These are phyloP conservation scores for Cynoglossus semilaevis DNA, from an alignment of 2,113 vertebrate species.

Conservation along the genomic window DNA sequence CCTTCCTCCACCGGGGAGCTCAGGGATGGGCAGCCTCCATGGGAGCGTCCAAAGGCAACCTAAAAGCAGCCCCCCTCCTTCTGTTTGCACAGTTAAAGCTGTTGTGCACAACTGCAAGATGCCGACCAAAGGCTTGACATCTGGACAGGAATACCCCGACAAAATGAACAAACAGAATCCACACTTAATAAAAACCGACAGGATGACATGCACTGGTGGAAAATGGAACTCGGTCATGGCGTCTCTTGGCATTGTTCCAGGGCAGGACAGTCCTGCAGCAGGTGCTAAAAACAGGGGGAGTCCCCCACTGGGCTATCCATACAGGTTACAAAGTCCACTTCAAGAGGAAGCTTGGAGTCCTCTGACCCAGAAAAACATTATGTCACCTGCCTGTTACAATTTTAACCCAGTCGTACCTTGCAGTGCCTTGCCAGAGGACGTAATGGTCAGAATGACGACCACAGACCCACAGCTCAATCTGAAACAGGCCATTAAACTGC, in stretches of 20 bases:
- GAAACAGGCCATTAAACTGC: conserved; percentile 83
- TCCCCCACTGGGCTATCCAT: conserved; percentile 67
- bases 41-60: conserved; percentile 56
- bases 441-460: conserved; percentile 64
- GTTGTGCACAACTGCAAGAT: conserved; percentile 56
- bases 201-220: conserved; percentile 40
- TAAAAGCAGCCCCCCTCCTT: conserved; percentile 46
- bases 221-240: conserved; percentile 74
- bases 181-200: conserved; percentile 55
- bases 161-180: conserved; percentile 56
- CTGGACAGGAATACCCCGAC: conserved; percentile 55
- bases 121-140: conserved; percentile 46
- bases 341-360: conserved; percentile 61
- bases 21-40: conserved; percentile 58
- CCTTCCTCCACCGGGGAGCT: conserved; percentile 59
- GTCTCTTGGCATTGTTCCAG: conserved; percentile 74
- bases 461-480: conserved; percentile 79
- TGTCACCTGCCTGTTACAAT: conserved; percentile 53
- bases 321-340: conserved; percentile 55
- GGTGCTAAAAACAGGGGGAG: conserved; percentile 61
- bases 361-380: conserved; percentile 49
- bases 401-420: conserved; percentile 35
- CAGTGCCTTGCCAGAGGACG: conserved; percentile 61
- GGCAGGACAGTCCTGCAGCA: conserved; percentile 56
- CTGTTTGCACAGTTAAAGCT: conserved; percentile 47